phyloP scores from a whole-genome alignment of 2,888 invertebrate genomes.

The Blera fallax region DNA sequence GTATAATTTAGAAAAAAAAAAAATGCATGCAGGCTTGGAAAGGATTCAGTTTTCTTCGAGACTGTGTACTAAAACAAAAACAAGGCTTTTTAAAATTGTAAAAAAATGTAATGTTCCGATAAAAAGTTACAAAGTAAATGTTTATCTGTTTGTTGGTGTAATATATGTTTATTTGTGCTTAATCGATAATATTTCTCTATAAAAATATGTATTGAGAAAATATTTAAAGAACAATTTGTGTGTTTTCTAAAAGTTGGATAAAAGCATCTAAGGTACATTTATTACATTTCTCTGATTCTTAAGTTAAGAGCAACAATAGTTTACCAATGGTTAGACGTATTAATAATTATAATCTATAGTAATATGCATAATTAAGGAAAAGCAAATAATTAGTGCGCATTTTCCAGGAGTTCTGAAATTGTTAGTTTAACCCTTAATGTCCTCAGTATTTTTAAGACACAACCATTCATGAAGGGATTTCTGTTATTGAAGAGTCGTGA shows the following conservation, averaged over 20 bases:
- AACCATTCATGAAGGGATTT: too few relatives aligned
- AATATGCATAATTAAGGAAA: background rate
- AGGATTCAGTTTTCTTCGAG: background rate
- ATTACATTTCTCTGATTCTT: background rate
- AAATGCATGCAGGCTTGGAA: too few relatives aligned
- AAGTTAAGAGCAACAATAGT: background rate
- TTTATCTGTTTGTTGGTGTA: background rate
- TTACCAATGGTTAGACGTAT: background rate
- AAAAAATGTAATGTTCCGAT: background rate
- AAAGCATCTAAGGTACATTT: background rate
- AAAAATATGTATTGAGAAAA: background rate
- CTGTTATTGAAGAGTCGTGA: too few relatives aligned
- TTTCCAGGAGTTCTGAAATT: background rate
- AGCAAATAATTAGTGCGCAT: background rate
- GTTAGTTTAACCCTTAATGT: too few relatives aligned
- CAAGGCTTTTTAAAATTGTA: background rate
- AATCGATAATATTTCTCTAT: background rate
- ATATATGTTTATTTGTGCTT: conserved; percentile 14
- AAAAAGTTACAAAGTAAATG: background rate
- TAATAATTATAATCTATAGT: background rate
- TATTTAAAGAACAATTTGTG: background rate
- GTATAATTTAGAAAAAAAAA: too few relatives aligned
- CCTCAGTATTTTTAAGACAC: too few relatives aligned
- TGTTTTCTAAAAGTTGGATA: background rate
- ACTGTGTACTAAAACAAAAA: background rate